Evolutionary conservation across 2,113 vertebrate species (phyloP).

Genomic region (Irena cyanogastra): DNA sequence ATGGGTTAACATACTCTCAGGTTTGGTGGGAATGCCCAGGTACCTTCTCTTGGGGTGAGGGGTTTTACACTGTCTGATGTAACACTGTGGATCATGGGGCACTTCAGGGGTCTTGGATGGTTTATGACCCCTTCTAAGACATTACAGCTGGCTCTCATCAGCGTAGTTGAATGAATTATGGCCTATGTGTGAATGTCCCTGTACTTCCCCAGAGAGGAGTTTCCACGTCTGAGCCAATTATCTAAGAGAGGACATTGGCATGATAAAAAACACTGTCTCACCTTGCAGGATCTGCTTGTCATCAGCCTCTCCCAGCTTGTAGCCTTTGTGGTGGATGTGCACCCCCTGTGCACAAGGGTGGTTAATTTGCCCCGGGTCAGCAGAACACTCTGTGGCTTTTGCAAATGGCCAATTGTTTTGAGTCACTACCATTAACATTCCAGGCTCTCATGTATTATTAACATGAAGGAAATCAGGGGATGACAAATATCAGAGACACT

Average conservation of each 20-base stretch:
- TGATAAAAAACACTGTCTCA: not conserved
- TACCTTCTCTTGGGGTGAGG: not conserved
- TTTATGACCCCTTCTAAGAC: not conserved
- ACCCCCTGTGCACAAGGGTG: rapidly evolving
- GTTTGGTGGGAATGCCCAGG: not conserved
- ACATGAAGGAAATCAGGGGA: not conserved
- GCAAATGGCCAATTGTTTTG: not conserved
- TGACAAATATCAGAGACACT: not conserved
- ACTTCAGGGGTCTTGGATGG: not conserved
- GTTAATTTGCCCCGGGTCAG: not conserved
- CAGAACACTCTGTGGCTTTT: not conserved
- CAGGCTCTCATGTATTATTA: rapidly evolving
- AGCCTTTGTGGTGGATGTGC: rapidly evolving
- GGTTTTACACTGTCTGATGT: not conserved
- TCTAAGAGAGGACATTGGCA: not conserved
- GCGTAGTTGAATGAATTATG: not conserved
- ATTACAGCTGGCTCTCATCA: not conserved
- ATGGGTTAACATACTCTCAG: not conserved
- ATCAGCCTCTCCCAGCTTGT: not conserved
- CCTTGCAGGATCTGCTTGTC: not conserved
- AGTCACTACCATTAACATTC: not conserved
- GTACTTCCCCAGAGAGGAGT: not conserved
- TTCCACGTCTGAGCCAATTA: not conserved
- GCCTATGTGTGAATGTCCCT: not conserved
- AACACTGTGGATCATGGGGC: not conserved